Evolutionary conservation across 2,113 vertebrate species (phyloP).

Genomic region (Rhadina sibilatrix): DNA sequence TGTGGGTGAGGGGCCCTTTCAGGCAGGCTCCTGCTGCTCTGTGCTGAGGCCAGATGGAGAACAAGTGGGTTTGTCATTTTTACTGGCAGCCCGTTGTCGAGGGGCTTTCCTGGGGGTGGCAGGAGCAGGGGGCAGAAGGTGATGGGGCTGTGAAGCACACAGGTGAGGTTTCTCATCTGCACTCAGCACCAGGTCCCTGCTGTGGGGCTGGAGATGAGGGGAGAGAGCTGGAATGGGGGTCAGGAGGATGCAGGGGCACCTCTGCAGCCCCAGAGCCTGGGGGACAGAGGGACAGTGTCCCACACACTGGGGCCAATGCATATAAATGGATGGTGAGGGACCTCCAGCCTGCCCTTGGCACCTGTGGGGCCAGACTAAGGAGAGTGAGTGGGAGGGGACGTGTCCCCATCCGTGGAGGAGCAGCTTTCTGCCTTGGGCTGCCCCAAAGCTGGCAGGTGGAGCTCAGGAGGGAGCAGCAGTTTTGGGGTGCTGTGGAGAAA

Average conservation of each 20-base stretch:
- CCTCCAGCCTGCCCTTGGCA: neutral
- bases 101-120: neutral
- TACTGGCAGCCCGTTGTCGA: neutral
- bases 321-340: neutral
- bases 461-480: neutral
- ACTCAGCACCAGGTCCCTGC: neutral
- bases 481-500: neutral
- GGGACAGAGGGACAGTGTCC: neutral
- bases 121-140: neutral
- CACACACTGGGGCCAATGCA: neutral
- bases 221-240: neutral
- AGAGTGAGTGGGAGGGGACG: rapidly evolving
- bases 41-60: neutral
- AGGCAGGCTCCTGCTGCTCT: neutral
- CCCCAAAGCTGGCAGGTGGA: neutral
- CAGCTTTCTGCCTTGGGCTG: neutral
- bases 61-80: neutral
- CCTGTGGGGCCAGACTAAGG: neutral
- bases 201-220: neutral
- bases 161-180: neutral
- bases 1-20: constrained; percentile 9
- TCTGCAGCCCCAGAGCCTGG: neutral
- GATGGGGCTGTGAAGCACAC: neutral
- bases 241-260: neutral
- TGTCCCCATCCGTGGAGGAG: rapidly evolving